These are phyloP conservation scores for Diarsia mendica DNA, from an alignment of 2,888 invertebrate genomes.

Conservation along the genomic window DNA sequence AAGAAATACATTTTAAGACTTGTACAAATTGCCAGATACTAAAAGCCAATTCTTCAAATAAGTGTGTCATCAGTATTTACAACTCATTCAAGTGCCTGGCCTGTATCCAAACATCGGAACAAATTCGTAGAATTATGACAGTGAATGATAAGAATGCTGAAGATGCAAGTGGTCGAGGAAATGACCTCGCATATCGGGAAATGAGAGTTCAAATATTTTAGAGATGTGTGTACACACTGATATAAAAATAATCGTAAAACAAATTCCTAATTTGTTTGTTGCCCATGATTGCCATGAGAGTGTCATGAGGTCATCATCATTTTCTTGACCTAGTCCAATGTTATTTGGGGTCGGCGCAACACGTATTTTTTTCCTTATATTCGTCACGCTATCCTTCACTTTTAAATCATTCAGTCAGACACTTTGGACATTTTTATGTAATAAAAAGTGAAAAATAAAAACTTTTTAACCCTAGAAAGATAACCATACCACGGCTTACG, in stretches of 20 bases:
- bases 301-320: too few relatives aligned
- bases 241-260: neutral
- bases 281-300: too few relatives aligned
- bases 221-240: neutral
- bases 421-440: too few relatives aligned
- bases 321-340: too few relatives aligned
- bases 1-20: neutral
- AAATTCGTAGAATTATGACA: conserved; percentile 40
- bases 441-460: too few relatives aligned
- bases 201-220: neutral
- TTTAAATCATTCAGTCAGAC: too few relatives aligned
- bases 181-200: neutral
- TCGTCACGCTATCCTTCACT: too few relatives aligned
- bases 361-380: too few relatives aligned
- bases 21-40: conserved; percentile 11
- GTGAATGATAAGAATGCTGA: conserved; percentile 25
- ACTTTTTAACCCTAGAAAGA: too few relatives aligned
- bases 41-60: conserved; percentile 29
- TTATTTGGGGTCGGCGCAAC: too few relatives aligned
- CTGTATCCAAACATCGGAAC: conserved; percentile 40
- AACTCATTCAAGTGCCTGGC: conserved; percentile 46
- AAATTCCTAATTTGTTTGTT: too few relatives aligned
- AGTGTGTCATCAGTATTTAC: conserved; percentile 43
- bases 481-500: too few relatives aligned
- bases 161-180: conserved; percentile 6